Base-by-base conservation (phyloP, 1,140 invertebrate species). In the Maconellicoccus hirsutus region DNA sequence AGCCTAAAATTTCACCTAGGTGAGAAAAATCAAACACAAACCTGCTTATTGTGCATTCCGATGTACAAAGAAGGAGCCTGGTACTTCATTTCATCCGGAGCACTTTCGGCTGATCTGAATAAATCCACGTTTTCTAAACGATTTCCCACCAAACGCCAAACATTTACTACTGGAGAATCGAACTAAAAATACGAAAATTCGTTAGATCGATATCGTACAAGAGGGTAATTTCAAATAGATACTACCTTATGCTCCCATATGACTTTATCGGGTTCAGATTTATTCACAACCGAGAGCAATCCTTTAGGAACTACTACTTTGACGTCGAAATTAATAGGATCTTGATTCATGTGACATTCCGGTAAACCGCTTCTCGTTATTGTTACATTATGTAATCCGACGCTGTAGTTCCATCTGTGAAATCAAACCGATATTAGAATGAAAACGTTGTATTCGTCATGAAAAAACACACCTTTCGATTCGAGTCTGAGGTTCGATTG, bases 391-490 rank as follows among this genome's bases (percentile, higher is more conserved):
- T 94, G 89, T 73, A 92, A 87, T 1, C 90, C 92, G 29, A 97
- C 93, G 79, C 92, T 95, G 77, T 95, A 98, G 81, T 97, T 96
- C 94, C 94, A 97, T 76, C 91, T 91, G 75, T 38, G 79, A 78
- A 69, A 69, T 69, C 23, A 33, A 22, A 29, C 27, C n/a, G 4
- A 26, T 29, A 4, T 27, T 66, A 38, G 16, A 1, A 52, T 19
- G 29, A 39, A 59, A 63, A 26, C 25, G 25, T 66, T 16, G 2
- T 2, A 38, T 16, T 38, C 26, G 66, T 42, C 25, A 25, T 10
- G 12, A 23, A 61, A 71, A 59, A 71, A 76, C 75, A 78, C 73
- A 89, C 88, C 88, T 92, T 83, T 97, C 94, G 66, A 80, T 77
- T 10, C 94, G 94, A 33, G 85, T 86, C 33, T 86, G 82, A 0